phyloP scores from a whole-genome alignment of 30 jellyfish, hydroid and myxozoan species.

The Calvadosia cruxmelitensis region DNA sequence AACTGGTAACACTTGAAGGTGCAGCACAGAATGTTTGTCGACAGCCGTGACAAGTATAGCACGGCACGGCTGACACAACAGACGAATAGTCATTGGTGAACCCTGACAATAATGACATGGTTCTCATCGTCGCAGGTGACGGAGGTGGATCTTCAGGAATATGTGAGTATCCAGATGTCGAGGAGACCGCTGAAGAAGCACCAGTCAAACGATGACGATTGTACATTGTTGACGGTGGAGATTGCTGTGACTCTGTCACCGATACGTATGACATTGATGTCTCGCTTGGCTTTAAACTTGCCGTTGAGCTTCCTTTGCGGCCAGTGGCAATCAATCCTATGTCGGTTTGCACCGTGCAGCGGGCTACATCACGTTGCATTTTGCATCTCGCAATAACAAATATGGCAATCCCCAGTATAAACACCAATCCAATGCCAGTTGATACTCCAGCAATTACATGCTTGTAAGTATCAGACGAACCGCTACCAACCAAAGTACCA shows the following conservation, averaged over 20 bases:
- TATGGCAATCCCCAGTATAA: not conserved
- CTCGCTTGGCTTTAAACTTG: constrained; percentile 38
- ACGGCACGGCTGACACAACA: constrained; percentile 40
- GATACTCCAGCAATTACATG: not conserved
- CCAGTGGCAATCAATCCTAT: constrained; percentile 41
- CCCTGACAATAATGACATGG: constrained; percentile 55
- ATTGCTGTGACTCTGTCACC: constrained; percentile 32
- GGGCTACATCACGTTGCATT: constrained; percentile 28
- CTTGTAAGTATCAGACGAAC: not conserved
- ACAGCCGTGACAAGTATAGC: constrained; percentile 34
- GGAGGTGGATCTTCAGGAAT: constrained; percentile 93
- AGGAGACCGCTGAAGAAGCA: constrained; percentile 36
- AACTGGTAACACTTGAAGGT: constrained; percentile 20
- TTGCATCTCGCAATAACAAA: not conserved
- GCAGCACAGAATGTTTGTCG: constrained; percentile 40
- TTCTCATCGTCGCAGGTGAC: constrained; percentile 58
- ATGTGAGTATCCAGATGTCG: constrained; percentile 64
- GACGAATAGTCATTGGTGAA: constrained; percentile 39
- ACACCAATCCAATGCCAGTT: not conserved
- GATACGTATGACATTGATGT: constrained; percentile 72
- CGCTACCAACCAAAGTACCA: not conserved
- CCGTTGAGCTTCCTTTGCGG: constrained; percentile 49
- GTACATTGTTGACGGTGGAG: constrained; percentile 35
- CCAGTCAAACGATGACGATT: constrained; percentile 66
- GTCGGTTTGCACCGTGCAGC: constrained; percentile 17